phyloP scores from a whole-genome alignment of 2,888 invertebrate genomes.

The Nomada ruficornis region DNA sequence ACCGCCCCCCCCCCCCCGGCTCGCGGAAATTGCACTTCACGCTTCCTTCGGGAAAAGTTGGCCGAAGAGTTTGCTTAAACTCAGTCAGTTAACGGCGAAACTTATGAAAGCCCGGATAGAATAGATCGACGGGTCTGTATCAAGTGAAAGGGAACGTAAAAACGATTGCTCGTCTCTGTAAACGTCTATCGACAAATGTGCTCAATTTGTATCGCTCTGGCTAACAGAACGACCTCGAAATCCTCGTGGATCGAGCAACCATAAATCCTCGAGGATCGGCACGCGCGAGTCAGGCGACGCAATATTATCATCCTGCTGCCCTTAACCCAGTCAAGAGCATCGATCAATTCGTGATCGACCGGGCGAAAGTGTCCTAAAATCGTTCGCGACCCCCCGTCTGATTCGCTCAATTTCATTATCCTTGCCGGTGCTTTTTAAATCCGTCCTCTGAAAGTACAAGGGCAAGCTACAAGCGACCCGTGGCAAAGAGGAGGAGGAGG shows the following conservation, averaged over 20 bases:
- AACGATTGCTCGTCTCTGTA: constrained; percentile 20
- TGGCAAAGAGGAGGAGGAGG: not conserved
- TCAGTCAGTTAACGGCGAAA: not conserved
- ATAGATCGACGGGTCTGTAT: not conserved
- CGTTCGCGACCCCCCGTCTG: not conserved
- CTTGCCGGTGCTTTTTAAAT: constrained; percentile 19
- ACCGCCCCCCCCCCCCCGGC: too few species aligned
- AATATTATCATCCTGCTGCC: constrained; percentile 41
- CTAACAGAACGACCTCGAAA: constrained; percentile 33
- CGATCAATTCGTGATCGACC: constrained; percentile 20
- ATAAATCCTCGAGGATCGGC: constrained; percentile 60
- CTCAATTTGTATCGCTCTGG: constrained; percentile 39
- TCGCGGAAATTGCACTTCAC: not conserved
- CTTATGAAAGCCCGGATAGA: not conserved
- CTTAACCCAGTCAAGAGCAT: not conserved
- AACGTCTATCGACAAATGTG: constrained; percentile 54
- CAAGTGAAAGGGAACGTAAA: constrained; percentile 17
- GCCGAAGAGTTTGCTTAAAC: not conserved
- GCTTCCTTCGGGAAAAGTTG: not conserved
- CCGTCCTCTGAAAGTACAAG: constrained; percentile 41
- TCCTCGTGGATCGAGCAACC: constrained; percentile 48
- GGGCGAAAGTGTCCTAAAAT: not conserved
- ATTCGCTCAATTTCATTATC: not conserved
- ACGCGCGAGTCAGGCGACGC: constrained; percentile 43
- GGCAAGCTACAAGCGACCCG: constrained; percentile 20